Percentiles rank a stretch among this genome's conserved stretches.
Conservation (phyloP, 2,113 vertebrate species). For the Diadophis punctatus region DNA sequence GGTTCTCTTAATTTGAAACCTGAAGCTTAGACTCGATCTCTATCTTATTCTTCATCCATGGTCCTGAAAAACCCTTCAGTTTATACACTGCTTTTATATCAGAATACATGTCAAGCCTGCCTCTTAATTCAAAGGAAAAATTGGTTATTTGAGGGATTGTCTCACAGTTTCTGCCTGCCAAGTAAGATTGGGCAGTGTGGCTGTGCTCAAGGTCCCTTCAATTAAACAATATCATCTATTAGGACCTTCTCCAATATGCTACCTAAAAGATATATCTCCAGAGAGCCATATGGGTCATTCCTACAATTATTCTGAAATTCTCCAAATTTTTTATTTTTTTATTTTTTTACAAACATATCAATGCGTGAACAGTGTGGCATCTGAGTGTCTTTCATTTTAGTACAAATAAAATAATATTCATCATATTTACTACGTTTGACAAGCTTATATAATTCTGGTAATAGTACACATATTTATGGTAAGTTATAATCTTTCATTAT, state of each 20-base stretch:
- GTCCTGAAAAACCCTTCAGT: not conserved
- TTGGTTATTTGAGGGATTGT: not conserved
- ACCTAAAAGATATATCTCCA: not conserved
- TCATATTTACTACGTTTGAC: too few relatives aligned
- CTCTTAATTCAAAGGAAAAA: not conserved
- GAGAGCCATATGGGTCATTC: not conserved
- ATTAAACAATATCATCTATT: not conserved
- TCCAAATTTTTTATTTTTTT: not conserved
- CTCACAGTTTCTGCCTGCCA: not conserved
- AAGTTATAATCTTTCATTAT: too few relatives aligned
- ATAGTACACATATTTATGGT: too few relatives aligned
- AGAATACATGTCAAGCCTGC: not conserved
- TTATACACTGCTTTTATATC: not conserved
- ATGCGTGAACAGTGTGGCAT: too few relatives aligned
- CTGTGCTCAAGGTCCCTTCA: not conserved
- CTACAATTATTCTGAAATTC: not conserved
- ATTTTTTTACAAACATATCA: too few relatives aligned
- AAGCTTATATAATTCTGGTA: too few relatives aligned
- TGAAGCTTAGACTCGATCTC: not conserved
- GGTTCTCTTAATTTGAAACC: not conserved
- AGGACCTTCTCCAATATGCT: not conserved
- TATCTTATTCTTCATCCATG: not conserved
- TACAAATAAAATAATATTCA: too few relatives aligned
- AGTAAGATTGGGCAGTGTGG: not conserved
- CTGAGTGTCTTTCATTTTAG: too few relatives aligned